A percentile compares a stretch with the other conserved stretches of the same genome.
phyloP scores from a whole-genome alignment of 1,140 invertebrate species.

The Drosophila sp. region DNA sequence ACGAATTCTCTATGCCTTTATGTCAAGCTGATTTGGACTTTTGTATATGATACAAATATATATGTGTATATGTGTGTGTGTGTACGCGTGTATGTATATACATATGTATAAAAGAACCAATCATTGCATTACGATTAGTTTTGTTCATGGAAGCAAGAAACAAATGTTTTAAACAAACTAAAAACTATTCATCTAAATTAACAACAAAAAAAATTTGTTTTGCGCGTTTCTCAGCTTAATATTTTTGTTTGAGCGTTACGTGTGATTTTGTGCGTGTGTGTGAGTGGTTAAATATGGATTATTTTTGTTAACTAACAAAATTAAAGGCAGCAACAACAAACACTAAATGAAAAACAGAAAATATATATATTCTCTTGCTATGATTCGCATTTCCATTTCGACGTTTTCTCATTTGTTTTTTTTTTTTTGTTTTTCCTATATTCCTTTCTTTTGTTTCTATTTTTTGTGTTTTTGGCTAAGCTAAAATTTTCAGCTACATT shows the following conservation, averaged over 20 bases:
- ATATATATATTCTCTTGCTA: background rate
- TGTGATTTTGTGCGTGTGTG: slow-evolving; percentile 25
- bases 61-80: background rate
- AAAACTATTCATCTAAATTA: background rate
- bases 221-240: slow-evolving; percentile 27
- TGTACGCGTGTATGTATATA: background rate
- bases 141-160: slow-evolving; percentile 7
- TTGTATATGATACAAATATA: slow-evolving; percentile 3
- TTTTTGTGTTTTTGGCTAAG: slow-evolving; percentile 27
- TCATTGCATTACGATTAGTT: background rate
- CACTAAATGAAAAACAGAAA: slow-evolving; percentile 4
- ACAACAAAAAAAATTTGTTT: background rate
- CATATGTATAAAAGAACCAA: background rate
- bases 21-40: slow-evolving; percentile 1
- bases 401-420: background rate
- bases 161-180: background rate
- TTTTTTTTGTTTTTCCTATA: background rate
- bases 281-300: slow-evolving; percentile 36
- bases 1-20: background rate
- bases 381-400: background rate
- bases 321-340: slow-evolving; percentile 53
- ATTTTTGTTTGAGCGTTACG: slow-evolving; percentile 32
- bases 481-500: slow-evolving; percentile 49
- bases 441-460: background rate
- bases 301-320: slow-evolving; percentile 52